Conservation (phyloP, 2,113 vertebrate species). For the Otolemur garnettii region DNA sequence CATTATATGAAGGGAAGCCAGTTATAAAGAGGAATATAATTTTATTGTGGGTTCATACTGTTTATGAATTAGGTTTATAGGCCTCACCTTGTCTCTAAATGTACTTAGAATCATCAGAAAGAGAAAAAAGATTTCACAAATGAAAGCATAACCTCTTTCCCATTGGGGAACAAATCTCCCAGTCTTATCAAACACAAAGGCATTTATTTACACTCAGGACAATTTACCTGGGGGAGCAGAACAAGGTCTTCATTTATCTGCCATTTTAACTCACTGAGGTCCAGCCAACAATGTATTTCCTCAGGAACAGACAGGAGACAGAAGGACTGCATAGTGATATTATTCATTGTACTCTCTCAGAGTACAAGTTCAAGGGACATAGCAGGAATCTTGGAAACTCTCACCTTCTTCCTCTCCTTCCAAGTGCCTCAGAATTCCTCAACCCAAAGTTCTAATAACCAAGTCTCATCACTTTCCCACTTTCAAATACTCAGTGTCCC, state of each 20-base stretch:
- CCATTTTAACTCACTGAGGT: constrained; percentile 46
- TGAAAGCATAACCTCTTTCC: constrained; percentile 59
- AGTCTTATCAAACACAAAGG: constrained; percentile 37
- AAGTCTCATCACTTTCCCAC: not conserved
- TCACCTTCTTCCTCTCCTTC: constrained; percentile 56
- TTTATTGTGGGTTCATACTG: constrained; percentile 56
- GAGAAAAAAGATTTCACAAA: constrained; percentile 55
- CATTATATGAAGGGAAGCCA: constrained; percentile 61
- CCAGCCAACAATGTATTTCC: constrained; percentile 66
- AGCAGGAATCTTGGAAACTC: constrained; percentile 61
- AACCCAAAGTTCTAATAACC: constrained; percentile 10
- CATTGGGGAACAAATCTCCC: constrained; percentile 63
- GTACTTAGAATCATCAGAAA: constrained; percentile 42
- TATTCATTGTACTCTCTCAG: constrained; percentile 62
- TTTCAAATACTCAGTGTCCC: not conserved
- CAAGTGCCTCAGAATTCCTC: constrained; percentile 48
- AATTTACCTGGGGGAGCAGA: constrained; percentile 51
- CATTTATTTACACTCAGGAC: constrained; percentile 46
- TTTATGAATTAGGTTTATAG: constrained; percentile 60
- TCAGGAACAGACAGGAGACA: constrained; percentile 74
- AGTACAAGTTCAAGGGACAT: constrained; percentile 44
- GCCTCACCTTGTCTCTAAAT: constrained; percentile 40
- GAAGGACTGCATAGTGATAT: constrained; percentile 40
- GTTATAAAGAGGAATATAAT: constrained; percentile 70
- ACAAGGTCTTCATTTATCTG: constrained; percentile 69